Evolutionary conservation across 2,113 vertebrate genomes (phyloP).

Genomic region (Petaurus breviceps): DNA sequence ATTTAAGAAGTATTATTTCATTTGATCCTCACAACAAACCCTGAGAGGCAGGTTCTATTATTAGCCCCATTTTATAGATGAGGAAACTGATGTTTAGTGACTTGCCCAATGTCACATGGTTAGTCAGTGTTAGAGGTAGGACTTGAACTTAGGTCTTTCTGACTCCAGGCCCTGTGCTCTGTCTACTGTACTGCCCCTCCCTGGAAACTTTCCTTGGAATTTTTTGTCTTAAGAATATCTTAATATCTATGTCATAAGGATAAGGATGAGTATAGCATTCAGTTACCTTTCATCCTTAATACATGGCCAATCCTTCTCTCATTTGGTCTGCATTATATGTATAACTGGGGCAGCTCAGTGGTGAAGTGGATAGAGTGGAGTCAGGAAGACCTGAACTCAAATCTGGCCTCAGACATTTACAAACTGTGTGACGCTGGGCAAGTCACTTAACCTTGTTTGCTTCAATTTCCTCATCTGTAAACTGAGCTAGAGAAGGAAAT

Average conservation of each 20-base stretch:
- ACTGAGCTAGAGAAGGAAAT: background rate
- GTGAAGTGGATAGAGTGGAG: background rate
- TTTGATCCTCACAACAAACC: slow-evolving; percentile 11
- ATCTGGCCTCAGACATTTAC: background rate
- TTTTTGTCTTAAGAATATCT: background rate
- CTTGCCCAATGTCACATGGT: background rate
- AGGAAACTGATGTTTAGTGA: slow-evolving; percentile 33
- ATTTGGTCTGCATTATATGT: background rate
- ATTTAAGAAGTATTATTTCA: background rate
- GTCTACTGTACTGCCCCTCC: background rate
- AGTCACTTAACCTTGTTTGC: background rate
- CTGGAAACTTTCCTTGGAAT: background rate
- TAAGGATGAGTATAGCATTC: background rate
- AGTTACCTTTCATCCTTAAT: background rate
- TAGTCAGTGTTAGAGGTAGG: background rate
- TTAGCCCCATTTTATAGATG: slow-evolving; percentile 5
- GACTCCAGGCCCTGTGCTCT: background rate
- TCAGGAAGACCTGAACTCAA: background rate
- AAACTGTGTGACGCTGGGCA: background rate
- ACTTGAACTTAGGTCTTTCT: background rate
- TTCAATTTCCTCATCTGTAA: background rate
- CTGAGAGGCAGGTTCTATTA: background rate
- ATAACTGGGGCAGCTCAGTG: background rate
- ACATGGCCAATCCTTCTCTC: background rate
- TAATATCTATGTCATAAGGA: background rate